Evolutionary conservation across 92 coral and sea anemone genomes (phyloP).

Genomic region (Porites evermanni): DNA sequence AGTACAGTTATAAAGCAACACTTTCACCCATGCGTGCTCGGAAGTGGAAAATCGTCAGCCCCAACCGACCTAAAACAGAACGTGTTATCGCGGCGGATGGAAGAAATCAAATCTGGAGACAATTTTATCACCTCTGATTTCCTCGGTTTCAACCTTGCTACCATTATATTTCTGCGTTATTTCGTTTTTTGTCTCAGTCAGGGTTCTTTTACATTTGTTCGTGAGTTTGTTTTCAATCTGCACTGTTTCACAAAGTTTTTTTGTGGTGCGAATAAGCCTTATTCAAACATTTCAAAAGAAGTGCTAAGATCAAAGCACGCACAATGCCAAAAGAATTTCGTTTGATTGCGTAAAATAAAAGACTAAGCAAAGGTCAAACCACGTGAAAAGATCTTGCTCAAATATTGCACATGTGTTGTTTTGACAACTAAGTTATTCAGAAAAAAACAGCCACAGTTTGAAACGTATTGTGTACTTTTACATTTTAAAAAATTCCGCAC

Average conservation of each 20-base stretch:
- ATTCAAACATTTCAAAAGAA: not conserved
- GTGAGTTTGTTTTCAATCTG: not conserved
- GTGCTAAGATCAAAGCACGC: not conserved
- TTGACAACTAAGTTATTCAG: slow-evolving; percentile 13
- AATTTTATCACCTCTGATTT: slow-evolving; percentile 7
- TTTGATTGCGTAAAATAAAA: not conserved
- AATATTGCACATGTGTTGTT: not conserved
- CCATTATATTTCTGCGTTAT: not conserved
- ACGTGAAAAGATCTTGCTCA: not conserved
- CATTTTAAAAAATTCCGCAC: no score
- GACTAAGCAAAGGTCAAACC: not conserved
- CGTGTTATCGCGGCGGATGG: not conserved
- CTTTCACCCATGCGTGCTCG: no score
- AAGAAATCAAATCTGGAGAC: not conserved
- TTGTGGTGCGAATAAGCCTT: not conserved
- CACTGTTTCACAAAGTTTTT: not conserved
- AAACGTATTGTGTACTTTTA: no score
- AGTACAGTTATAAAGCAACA: no score
- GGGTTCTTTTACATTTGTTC: not conserved
- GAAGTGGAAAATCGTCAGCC: no score
- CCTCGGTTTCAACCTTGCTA: not conserved
- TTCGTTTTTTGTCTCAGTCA: not conserved
- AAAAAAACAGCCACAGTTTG: not conserved
- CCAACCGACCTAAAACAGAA: not conserved
- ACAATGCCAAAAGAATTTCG: not conserved